These are phyloP conservation scores for Todiramphus chloris DNA, from an alignment of 2,113 vertebrate species.

Conservation along the genomic window DNA sequence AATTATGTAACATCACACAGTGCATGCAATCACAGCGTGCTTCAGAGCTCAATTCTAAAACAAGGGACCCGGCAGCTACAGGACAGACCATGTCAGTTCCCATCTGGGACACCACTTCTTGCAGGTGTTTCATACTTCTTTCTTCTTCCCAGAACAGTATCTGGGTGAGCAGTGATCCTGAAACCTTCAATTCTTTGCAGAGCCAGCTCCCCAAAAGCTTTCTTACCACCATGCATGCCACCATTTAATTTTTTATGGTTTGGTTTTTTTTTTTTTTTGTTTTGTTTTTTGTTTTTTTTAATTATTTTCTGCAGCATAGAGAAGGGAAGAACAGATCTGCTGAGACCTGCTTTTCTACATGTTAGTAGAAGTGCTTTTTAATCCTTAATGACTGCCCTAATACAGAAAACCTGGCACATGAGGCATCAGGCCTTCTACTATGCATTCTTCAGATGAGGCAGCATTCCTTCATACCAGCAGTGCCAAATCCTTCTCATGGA, in stretches of 20 bases:
- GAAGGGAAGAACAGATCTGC: background rate
- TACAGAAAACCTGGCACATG: background rate
- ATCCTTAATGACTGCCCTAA: background rate
- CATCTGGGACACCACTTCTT: rapidly evolving
- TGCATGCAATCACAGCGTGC: rapidly evolving
- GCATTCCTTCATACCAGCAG: background rate
- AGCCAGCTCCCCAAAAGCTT: background rate
- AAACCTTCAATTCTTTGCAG: background rate
- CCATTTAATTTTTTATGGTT: too few species aligned
- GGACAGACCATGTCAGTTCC: background rate
- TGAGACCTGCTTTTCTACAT: background rate
- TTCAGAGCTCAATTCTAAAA: background rate
- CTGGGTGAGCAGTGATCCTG: background rate
- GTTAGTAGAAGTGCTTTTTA: background rate
- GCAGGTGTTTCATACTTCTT: background rate
- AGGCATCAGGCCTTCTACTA: background rate
- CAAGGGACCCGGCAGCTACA: background rate
- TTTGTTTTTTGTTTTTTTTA: background rate
- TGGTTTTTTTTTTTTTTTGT: background rate
- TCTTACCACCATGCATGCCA: background rate
- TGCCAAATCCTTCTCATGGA: background rate
- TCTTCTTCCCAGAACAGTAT: background rate
- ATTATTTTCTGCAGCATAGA: background rate
- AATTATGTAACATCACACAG: background rate
- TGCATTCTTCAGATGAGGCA: background rate